Evolutionary conservation across 2,888 invertebrate species (phyloP), one percentile per base, ranked within the genome.

Genomic region (Oscheius sp.): DNA sequence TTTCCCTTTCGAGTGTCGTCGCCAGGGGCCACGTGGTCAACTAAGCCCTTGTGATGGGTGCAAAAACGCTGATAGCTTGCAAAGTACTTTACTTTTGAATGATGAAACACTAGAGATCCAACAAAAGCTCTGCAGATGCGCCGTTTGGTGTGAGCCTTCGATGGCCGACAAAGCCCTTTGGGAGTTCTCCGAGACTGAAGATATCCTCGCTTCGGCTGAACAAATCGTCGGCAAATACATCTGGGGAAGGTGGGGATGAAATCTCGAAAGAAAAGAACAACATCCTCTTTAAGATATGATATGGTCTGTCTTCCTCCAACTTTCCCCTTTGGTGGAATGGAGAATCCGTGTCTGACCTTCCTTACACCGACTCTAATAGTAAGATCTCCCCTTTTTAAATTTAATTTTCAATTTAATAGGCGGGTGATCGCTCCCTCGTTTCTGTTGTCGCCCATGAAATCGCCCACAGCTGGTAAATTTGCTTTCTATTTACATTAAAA

Each of bases 241-340:
- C 37, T 85, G 85, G 85, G 83, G 83, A 50, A 53, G 81, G 76
- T 33, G 23, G 53, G 10, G 23, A 20, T 4, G 12, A 23, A 10
- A 10, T 10, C 8, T 42, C 3, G 20, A 57, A 57, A 17, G 12
- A 33, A 29, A 15, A 8, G 2, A 31, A 48, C 15, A 31, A n/a
- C n/a, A 12, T 17, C 6, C 17, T 10, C 2, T 15, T 69, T 37
- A 42, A 79, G 84, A 57, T 96, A 96, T 87, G 95, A 96, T 88
- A 83, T 90, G 69, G 88, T 96, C 39, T 93, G 96, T 42, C 90
- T 96, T 85, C 96, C 96, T 0, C 94, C 95, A 0, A 92, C 92
- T 75, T 96, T 96, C 89, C 94, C 96, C 0, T 95, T 91, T 87
- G 96, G 96, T 0, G 96, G 96, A 23, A 96, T 96, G 96, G 96